Conservation (phyloP, 1,140 invertebrate species). For the Pseudomyrmex pallidus region DNA sequence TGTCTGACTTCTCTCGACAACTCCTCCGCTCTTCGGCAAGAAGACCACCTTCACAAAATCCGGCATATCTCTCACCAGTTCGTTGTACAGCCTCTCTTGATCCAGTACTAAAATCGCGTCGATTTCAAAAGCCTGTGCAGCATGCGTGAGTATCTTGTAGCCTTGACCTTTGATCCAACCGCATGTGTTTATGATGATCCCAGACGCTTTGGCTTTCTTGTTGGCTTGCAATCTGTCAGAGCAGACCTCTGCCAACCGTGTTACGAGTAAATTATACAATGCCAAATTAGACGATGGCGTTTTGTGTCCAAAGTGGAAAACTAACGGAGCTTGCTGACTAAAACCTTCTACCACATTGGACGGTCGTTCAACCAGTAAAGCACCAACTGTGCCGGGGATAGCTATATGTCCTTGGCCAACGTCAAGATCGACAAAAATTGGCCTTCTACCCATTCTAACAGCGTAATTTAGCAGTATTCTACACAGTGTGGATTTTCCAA, state of each 20-base stretch:
- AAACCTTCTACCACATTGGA: conserved; percentile 97
- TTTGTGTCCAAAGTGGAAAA: conserved; percentile 97
- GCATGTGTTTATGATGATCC: conserved; percentile 99
- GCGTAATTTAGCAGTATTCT: conserved; percentile 97
- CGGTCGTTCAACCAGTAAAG: conserved; percentile 95
- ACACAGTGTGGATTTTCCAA: conserved; percentile 97
- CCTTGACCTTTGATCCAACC: conserved; percentile 98
- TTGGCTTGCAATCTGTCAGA: conserved; percentile 94
- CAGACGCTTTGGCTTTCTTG: conserved; percentile 94
- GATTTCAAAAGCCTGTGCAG: conserved; percentile 97
- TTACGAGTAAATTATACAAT: conserved; percentile 94
- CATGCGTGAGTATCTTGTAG: conserved; percentile 93
- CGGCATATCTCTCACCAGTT: conserved; percentile 96
- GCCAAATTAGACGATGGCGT: conserved; percentile 91
- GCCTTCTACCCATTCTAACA: conserved; percentile 92
- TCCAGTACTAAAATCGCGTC: conserved; percentile 98
- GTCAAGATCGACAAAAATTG: conserved; percentile 98
- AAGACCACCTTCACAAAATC: conserved; percentile 96
- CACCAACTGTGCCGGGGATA: conserved; percentile 96
- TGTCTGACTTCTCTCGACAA: conserved; percentile 92
- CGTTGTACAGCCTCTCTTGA: conserved; percentile 98
- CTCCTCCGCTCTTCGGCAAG: conserved; percentile 98
- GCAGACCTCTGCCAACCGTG: conserved; percentile 94
- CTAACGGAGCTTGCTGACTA: conserved; percentile 94
- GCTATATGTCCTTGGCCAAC: conserved; percentile 97